These are phyloP conservation scores for Erethizon dorsatum DNA, from an alignment of 2,797 vertebrate genomes.

Conservation along the genomic window DNA sequence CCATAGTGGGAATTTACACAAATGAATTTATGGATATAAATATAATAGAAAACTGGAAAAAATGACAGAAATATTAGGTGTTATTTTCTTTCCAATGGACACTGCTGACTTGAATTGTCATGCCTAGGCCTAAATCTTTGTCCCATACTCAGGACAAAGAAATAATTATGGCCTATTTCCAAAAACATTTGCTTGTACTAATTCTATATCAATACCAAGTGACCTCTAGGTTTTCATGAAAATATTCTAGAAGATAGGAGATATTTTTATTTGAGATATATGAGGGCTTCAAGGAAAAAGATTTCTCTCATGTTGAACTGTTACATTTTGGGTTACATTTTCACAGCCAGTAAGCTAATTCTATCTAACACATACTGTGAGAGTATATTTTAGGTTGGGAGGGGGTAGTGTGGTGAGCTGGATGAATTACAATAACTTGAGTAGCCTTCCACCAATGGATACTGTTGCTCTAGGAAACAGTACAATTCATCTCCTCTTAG, in stretches of 20 bases:
- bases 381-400: not conserved
- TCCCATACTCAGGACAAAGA: not conserved
- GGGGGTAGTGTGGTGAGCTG: not conserved
- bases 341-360: not conserved
- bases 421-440: not conserved
- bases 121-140: not conserved
- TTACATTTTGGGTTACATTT: not conserved
- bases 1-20: not conserved
- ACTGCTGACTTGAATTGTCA: not conserved
- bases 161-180: not conserved
- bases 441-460: not conserved
- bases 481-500: not conserved
- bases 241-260: conserved; percentile 15
- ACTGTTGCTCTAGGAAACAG: not conserved
- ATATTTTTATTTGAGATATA: conserved; percentile 42
- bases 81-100: not conserved
- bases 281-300: not conserved
- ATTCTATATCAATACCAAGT: not conserved
- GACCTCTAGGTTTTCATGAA: not conserved
- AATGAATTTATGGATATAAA: conserved; percentile 50
- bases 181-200: conserved; percentile 17
- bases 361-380: not conserved
- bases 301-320: not conserved
- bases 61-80: not conserved
- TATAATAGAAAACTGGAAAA: not conserved